A percentile compares a stretch with the other conserved stretches of the same genome.
Conservation (phyloP, 1,140 invertebrate species). For the Asobara japonica region DNA sequence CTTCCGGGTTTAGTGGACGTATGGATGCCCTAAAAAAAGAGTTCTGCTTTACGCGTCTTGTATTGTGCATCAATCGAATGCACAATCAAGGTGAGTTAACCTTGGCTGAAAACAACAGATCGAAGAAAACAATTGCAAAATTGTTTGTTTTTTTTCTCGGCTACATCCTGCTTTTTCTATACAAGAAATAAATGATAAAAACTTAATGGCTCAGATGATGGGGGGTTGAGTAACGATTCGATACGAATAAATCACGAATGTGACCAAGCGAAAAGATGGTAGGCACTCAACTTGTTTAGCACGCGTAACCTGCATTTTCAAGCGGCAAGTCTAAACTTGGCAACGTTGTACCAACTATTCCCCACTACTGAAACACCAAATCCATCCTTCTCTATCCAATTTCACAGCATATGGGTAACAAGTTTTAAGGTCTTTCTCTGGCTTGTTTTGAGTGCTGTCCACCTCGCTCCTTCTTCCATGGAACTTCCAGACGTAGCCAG, state of each 20-base stretch:
- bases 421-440: slow-evolving; percentile 14
- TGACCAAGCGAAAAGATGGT: background rate
- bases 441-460: background rate
- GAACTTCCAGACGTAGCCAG: background rate
- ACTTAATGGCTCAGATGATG: background rate
- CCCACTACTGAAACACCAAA: slow-evolving; percentile 18
- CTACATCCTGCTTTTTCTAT: too few relatives aligned
- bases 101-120: too few relatives aligned
- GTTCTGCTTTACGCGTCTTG: background rate
- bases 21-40: background rate
- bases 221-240: background rate
- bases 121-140: too few relatives aligned
- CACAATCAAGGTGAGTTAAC: too few relatives aligned
- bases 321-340: slow-evolving; percentile 50
- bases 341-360: slow-evolving; percentile 54
- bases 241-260: background rate
- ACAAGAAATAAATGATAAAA: too few relatives aligned
- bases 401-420: background rate
- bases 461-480: background rate
- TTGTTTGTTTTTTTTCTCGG: too few relatives aligned
- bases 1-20: background rate
- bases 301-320: slow-evolving; percentile 30
- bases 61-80: background rate
- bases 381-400: slow-evolving; percentile 26
- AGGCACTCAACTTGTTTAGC: slow-evolving; percentile 13